Evolutionary conservation across 2,888 invertebrate species (phyloP), one percentile per base, ranked within the genome.

Genomic region (Macropis europaea): DNA sequence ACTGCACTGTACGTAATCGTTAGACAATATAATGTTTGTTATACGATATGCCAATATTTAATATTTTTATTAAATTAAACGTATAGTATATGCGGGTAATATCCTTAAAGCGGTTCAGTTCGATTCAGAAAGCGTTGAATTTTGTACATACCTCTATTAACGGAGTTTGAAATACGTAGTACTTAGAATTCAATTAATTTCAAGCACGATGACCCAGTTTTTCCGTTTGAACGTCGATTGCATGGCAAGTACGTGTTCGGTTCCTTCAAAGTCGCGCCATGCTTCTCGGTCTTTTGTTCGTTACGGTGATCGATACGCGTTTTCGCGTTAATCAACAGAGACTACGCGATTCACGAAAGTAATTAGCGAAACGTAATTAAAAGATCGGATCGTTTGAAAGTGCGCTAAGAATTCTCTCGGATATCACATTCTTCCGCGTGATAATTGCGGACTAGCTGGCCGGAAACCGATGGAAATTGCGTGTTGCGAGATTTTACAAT

Each of bases 331-430:
- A 66, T 66, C 57, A 52, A 66, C 45, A 26, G 15, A 57, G 45
- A 64, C 45, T 66, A 57, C 26, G 32, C 69, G 32, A 57, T 34
- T 52, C 45, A 38, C 28, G 45, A 52, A 40, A 47, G 66, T 66
- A 69, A 69, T 69, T 53, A 57, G 26, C 40, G 66, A 22, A 57
- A 57, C 17, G 38, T 47, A 47, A 57, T 52, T 40, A 40, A 52
- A 52, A 57, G 57, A 52, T 52, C 38, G 50, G 17, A 24, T 1
- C 24, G 50, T 45, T 52, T 15, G 17, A 64, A 64, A 56, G 38
- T 30, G 32, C 15, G 56, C 22, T 45, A 50, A 36, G 24, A 68
- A 56, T 63, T 43, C 36, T 13, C 15, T 22, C 22, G 13, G n/a
- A n/a, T 42, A 50, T 30, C 24, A 32, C 36, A 13, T 52, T 24